These are phyloP conservation scores for Drosophila formosana DNA, from an alignment of 2,888 invertebrate species.

Conservation along the genomic window DNA sequence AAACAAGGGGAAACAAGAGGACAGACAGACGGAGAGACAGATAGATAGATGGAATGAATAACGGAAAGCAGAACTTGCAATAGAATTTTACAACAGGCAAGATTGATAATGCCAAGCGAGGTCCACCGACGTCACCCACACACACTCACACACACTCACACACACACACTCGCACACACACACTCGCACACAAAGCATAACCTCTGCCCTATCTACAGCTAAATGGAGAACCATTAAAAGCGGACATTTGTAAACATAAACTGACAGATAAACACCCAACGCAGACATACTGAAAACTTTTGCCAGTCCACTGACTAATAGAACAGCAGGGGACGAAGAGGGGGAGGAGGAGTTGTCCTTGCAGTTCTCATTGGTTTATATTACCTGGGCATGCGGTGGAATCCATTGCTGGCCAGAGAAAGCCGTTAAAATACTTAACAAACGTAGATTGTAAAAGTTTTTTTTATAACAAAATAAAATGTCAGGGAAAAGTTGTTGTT, in stretches of 20 bases:
- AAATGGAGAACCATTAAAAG: slow-evolving; percentile 78
- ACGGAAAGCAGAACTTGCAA: slow-evolving; percentile 54
- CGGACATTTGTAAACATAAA: slow-evolving; percentile 81
- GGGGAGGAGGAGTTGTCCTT: slow-evolving; percentile 54
- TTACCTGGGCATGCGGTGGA: slow-evolving; percentile 46
- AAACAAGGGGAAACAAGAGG: slow-evolving; percentile 12
- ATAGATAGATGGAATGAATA: slow-evolving; percentile 38
- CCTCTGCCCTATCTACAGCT: slow-evolving; percentile 33
- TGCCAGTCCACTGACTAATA: slow-evolving; percentile 25
- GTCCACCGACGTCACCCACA: not conserved
- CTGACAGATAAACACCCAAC: slow-evolving; percentile 79
- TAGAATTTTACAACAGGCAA: slow-evolving; percentile 50
- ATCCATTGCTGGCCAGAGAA: slow-evolving; percentile 44
- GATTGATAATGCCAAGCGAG: slow-evolving; percentile 48
- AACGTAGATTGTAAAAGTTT: slow-evolving; percentile 81
- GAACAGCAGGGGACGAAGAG: slow-evolving; percentile 1
- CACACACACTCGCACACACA: not conserved
- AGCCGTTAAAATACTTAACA: slow-evolving; percentile 83
- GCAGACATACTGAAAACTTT: slow-evolving; percentile 57
- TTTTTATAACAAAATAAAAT: slow-evolving; percentile 72
- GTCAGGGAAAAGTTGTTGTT: slow-evolving; percentile 41
- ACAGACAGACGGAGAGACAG: slow-evolving; percentile 19
- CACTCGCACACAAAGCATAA: not conserved
- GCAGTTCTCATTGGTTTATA: slow-evolving; percentile 79
- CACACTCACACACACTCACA: not conserved